These are phyloP conservation scores for Dipodomys stephensi DNA, from an alignment of 2,113 vertebrate species.

Conservation along the genomic window DNA sequence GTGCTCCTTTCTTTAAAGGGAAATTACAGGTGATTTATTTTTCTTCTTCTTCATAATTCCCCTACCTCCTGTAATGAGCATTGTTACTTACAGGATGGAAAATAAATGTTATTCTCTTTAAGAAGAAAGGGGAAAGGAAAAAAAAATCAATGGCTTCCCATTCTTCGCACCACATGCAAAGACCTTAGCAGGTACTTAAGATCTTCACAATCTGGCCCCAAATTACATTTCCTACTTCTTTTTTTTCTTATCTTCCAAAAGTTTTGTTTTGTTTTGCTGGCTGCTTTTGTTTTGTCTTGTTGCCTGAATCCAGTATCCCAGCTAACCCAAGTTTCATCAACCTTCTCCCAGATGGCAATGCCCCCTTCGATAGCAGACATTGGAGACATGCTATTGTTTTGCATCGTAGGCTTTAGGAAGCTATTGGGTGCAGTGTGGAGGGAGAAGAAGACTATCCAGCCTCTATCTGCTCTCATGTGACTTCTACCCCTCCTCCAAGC, in stretches of 20 bases:
- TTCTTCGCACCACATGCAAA: background rate
- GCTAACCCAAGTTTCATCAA: background rate
- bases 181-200: background rate
- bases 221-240: background rate
- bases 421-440: too few relatives aligned
- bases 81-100: slow-evolving; percentile 52
- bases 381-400: background rate
- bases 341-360: background rate
- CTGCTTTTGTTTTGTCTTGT: background rate
- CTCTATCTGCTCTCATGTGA: background rate
- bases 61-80: slow-evolving; percentile 42
- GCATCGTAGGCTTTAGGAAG: background rate
- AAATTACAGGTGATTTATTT: slow-evolving; percentile 45
- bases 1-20: slow-evolving; percentile 41
- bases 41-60: slow-evolving; percentile 14
- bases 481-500: background rate
- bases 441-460: background rate
- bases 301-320: background rate
- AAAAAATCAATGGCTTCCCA: background rate
- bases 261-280: background rate
- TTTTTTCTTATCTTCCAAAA: background rate
- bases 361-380: background rate
- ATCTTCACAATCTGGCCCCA: background rate
- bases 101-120: slow-evolving; percentile 50
- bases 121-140: background rate